Base-by-base conservation (phyloP, 2,797 vertebrate species). In the Premnoplex brunnescens region DNA sequence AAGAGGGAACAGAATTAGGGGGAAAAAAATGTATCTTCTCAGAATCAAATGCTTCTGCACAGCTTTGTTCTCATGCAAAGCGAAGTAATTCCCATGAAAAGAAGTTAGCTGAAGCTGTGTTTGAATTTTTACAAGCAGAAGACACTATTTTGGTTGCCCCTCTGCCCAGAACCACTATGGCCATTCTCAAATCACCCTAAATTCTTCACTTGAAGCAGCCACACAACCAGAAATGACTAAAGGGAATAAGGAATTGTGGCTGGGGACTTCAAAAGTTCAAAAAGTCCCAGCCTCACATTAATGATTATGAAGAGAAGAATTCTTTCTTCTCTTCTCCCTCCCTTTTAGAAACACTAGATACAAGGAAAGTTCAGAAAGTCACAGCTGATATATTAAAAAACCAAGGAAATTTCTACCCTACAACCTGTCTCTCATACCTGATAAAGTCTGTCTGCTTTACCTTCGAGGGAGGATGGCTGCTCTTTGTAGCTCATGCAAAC, bases 141-240 rank as follows among this genome's bases (percentile, higher is more conserved):
- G 44, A 44, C 84, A 26, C 1, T 19, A 41, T 13, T 59, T 60
- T 2, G 1, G 20, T 0, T 32, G 41, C 10, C 7, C 3, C 8
- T 56, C 34, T 43, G 15, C 16, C 24, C 58, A 15, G n/a, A 69
- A 55, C 12, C 4, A 1, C 17, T 16, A 4, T 0, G 1, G 34
- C 32, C 23, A 12, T 73, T 68, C 63, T 46, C 12, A n/a, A 89
- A 81, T 67, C n/a, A 71, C 7, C 18, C 5, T 46, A 60, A 67
- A 34, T 22, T 17, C 26, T 27, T 93, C 37, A 28, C 24, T 49
- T 30, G 22, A 14, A 88, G 39, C 54, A 63, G 43, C 13, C 12
- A 63, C 26, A 75, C 58, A 81, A 28, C 13, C 54, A 77, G 52
- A 83, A 67, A 8, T 16, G 1, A 78, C 27, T 84, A 56, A 78